Base-by-base conservation (phyloP, 2,797 vertebrate species). In the Protosalanx chinensis region DNA sequence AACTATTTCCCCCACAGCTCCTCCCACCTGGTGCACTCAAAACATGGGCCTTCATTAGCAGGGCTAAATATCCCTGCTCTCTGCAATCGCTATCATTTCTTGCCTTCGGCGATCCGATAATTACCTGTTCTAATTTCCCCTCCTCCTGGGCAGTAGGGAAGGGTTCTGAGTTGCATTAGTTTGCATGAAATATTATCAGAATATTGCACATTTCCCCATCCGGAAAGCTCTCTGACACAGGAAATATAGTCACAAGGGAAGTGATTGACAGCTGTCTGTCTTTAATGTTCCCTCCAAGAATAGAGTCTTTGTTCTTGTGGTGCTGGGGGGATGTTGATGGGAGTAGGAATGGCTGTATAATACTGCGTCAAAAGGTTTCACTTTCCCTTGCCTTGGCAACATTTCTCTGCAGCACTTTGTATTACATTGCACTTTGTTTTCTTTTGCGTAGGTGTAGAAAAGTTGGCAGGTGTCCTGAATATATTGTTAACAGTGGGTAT, bases 121-220 rank as follows among this genome's bases (percentile, higher is more conserved):
- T 93, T 92, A 93, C 91, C 90, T 91, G 90, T 90, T 90, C 92
- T 90, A 87, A 81, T 90, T 91, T 91, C 88, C 89, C 88, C 88
- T 90, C 90, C 90, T 90, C 90, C 89, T 90, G 90, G 91, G 91
- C 88, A 87, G 88, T 87, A 87, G 88, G 86, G 86, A 91, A 89
- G 90, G 90, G 89, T 92, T 89, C 90, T 91, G 91, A 88, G 89
- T 89, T 88, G 88, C 90, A 91, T 91, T 93, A 89, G 85, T 93
- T 93, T 93, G 91, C 91, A 93, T 93, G 90, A 91, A 93, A 92
- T 91, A 93, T 94, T 92, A 94, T 93, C 91, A 86, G 90, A 90
- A 90, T 88, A 90, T 92, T 92, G 90, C 91, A 93, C 91, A 92
- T 93, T 92, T 91, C 86, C 90, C 85, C 84, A 82, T 90, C 75